These are phyloP conservation scores for Apis mellifera DNA, from an alignment of 1,140 invertebrate species.

Conservation along the genomic window Amel_HAv3.1 CM009932.2:11134001-11134500, in stretches of 20 bases:
- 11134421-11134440: neutral
- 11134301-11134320: constrained; percentile 21
- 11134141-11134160: constrained; percentile 10
- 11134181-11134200: constrained; percentile 26
- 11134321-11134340: constrained; percentile 11
- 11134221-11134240: neutral
- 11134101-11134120: neutral
- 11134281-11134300: constrained; percentile 56
- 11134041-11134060: neutral
- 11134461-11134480: constrained; percentile 53
- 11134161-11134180: neutral
- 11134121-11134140: neutral
- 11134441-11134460: constrained; percentile 63
- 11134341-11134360: constrained; percentile 31
- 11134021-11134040: constrained; percentile 1
- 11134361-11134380: constrained; percentile 17
- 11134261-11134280: constrained; percentile 47
- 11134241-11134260: neutral
- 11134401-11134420: too few relatives aligned
- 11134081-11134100: neutral
- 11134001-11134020: constrained; percentile 19
- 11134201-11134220: neutral
- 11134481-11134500: constrained; percentile 58
- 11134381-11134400: neutral
- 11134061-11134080: neutral